These are phyloP conservation scores for Cerceris ruficornis DNA, from an alignment of 2,888 invertebrate species.

Conservation along the genomic window DNA sequence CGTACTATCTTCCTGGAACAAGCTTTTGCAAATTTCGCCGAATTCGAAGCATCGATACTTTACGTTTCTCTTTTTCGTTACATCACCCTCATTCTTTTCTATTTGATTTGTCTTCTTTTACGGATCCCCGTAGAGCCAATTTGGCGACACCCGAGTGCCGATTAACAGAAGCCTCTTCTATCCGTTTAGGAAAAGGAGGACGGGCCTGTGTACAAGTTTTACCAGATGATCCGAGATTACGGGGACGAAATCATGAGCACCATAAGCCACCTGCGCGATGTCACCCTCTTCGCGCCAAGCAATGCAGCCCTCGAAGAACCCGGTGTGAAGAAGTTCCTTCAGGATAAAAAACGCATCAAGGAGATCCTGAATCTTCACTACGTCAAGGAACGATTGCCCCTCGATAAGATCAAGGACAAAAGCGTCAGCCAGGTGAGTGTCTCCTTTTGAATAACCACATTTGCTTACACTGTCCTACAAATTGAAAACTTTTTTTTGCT, in stretches of 20 bases:
- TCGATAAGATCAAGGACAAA: slow-evolving; percentile 89
- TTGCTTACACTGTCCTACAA: no score
- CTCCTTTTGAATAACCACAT: not conserved
- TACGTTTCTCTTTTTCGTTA: slow-evolving; percentile 21
- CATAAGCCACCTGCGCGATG: slow-evolving; percentile 87
- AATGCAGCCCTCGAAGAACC: slow-evolving; percentile 92
- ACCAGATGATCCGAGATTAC: slow-evolving; percentile 90
- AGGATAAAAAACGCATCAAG: slow-evolving; percentile 87
- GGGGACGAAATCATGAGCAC: slow-evolving; percentile 89
- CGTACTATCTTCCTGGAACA: not conserved
- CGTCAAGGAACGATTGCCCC: slow-evolving; percentile 88
- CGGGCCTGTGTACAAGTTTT: slow-evolving; percentile 91
- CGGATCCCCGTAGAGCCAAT: slow-evolving; percentile 36
- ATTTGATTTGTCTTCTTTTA: slow-evolving; percentile 33
- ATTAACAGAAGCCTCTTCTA: slow-evolving; percentile 58
- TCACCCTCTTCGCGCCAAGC: slow-evolving; percentile 94
- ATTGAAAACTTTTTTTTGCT: no score
- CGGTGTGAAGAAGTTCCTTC: slow-evolving; percentile 86
- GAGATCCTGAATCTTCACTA: slow-evolving; percentile 93
- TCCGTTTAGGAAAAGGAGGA: slow-evolving; percentile 86
- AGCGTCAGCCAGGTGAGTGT: slow-evolving; percentile 87
- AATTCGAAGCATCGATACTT: not conserved
- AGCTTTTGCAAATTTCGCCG: not conserved
- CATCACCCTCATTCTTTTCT: slow-evolving; percentile 34
- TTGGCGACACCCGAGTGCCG: slow-evolving; percentile 24